These are phyloP conservation scores for Cheilosia vernalis DNA, from an alignment of 2,888 invertebrate species.

Conservation along the genomic window DNA sequence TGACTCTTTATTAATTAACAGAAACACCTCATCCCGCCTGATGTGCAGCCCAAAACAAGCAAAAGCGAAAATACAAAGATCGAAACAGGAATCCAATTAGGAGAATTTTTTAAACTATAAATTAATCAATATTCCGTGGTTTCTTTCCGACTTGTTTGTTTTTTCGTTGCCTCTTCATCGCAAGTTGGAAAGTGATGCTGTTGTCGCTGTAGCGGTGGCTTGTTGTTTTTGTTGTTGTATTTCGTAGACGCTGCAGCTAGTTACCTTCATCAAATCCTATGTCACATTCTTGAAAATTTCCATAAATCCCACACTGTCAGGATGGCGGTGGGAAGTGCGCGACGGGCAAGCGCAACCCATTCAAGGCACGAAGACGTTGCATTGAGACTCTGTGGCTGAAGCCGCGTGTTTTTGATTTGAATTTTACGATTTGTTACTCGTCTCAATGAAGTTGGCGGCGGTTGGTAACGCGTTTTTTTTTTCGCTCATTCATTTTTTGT, in stretches of 20 bases:
- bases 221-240: conserved; percentile 11
- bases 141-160: conserved; percentile 14
- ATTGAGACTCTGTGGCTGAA: conserved; percentile 31
- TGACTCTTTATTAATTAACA: conserved; percentile 47
- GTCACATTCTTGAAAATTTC: conserved; percentile 69
- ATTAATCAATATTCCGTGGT: conserved; percentile 62
- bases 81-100: conserved; percentile 58
- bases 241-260: conserved; percentile 44
- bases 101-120: conserved; percentile 62
- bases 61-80: background rate
- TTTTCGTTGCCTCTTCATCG: conserved; percentile 25
- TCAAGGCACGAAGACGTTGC: conserved; percentile 28
- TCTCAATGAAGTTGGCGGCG: conserved; percentile 51
- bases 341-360: conserved; percentile 45
- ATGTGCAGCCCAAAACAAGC: conserved; percentile 15
- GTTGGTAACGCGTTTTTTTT: conserved; percentile 58
- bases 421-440: conserved; percentile 65
- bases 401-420: conserved; percentile 60
- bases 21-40: conserved; percentile 36
- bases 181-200: conserved; percentile 46
- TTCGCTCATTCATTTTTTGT: conserved; percentile 64
- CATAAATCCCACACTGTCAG: conserved; percentile 68
- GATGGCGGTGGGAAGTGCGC: conserved; percentile 11
- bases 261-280: conserved; percentile 72
- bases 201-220: conserved; percentile 25